These are phyloP conservation scores for Myotis planiceps DNA, from an alignment of 2,797 vertebrate species.

Conservation along the genomic window DNA sequence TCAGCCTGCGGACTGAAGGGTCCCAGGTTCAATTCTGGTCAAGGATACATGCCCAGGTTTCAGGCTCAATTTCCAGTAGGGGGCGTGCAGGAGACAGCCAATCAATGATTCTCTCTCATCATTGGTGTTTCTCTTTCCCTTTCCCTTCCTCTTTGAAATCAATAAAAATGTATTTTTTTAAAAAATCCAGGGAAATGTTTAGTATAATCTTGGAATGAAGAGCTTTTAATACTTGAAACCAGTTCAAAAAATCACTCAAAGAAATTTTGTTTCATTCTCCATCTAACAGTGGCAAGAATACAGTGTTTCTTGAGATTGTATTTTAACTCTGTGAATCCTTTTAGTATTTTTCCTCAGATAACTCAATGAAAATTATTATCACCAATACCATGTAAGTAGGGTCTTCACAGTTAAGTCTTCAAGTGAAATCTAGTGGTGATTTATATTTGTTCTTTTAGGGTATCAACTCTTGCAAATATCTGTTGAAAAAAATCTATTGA, in stretches of 20 bases:
- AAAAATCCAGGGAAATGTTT: neutral
- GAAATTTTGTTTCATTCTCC: slow-evolving; percentile 5
- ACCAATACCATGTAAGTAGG: neutral
- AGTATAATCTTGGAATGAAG: neutral
- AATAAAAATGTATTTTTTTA: neutral
- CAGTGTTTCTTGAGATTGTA: neutral
- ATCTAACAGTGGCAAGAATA: neutral
- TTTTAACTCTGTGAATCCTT: neutral
- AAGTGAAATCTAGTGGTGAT: neutral
- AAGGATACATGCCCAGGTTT: neutral
- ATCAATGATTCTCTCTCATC: too few relatives aligned
- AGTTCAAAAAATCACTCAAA: neutral
- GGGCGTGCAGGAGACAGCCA: too few relatives aligned
- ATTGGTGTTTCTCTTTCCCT: too few relatives aligned
- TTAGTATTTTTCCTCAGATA: neutral
- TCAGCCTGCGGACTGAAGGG: neutral
- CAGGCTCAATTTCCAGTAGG: neutral
- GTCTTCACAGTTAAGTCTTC: neutral
- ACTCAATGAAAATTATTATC: neutral
- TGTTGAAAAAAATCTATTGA: neutral
- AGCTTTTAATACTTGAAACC: slow-evolving; percentile 14
- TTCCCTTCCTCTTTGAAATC: too few relatives aligned
- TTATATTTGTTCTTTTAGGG: neutral
- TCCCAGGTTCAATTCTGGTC: neutral
- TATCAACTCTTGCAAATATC: neutral